Percentiles rank a stretch among this genome's conserved stretches.
Conservation (phyloP, 2,888 invertebrate genomes). For the Lacanobia wlatinum region DNA sequence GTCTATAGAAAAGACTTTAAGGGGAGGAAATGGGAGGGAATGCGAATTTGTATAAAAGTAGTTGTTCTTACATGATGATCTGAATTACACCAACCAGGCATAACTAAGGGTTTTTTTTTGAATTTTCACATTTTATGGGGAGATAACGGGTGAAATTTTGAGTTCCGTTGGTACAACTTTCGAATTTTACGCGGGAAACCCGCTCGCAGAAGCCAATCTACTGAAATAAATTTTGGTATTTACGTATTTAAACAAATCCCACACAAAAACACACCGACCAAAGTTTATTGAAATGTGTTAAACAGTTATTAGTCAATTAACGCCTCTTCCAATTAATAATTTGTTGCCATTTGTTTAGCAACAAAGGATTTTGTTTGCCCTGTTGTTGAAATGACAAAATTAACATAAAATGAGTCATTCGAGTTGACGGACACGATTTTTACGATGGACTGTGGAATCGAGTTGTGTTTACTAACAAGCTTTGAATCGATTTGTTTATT, state of each 20-base stretch:
- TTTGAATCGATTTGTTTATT: conserved; percentile 42
- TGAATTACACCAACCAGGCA: no score
- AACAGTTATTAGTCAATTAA: conserved; percentile 37
- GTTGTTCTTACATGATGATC: no score
- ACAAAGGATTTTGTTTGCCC: conserved; percentile 35
- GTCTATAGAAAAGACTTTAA: no score
- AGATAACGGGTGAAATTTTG: no score
- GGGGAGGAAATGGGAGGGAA: no score
- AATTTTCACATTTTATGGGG: no score
- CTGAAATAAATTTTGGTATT: background rate
- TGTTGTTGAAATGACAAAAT: conserved; percentile 16
- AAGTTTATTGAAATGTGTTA: conserved; percentile 24
- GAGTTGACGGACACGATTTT: conserved; percentile 35
- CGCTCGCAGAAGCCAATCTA: no score
- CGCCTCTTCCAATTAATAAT: conserved; percentile 36
- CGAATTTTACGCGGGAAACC: no score
- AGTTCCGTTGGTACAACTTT: no score
- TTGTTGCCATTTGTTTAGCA: conserved; percentile 23
- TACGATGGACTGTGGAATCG: conserved; percentile 19
- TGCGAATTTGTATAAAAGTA: no score
- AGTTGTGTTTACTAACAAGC: conserved; percentile 48
- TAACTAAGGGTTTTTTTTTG: no score
- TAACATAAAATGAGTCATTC: conserved; percentile 27
- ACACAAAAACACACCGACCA: background rate
- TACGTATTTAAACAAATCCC: background rate